These are phyloP conservation scores for Campaea margaritaria DNA, from an alignment of 2,888 invertebrate species.

Conservation along the genomic window DNA sequence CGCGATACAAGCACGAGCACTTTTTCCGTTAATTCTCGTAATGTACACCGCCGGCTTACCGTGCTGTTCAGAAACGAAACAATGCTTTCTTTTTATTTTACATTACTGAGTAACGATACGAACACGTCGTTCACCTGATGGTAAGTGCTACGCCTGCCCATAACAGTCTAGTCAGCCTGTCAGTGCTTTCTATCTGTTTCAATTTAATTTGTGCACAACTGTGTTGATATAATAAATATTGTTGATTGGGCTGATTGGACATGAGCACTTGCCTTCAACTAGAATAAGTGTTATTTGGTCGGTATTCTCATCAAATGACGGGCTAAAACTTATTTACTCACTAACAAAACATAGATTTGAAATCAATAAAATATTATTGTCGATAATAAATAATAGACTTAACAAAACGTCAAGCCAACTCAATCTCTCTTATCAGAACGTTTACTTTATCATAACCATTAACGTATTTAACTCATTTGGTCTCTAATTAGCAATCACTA, in stretches of 20 bases:
- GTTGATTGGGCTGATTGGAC: no score
- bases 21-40: constrained; percentile 19
- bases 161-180: no score
- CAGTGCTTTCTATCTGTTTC: no score
- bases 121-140: no score
- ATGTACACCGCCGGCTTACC: not conserved
- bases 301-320: no score
- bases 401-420: no score
- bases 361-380: no score
- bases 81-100: constrained; percentile 24
- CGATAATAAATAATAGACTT: no score
- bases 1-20: constrained; percentile 3
- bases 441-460: constrained; percentile 7
- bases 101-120: no score
- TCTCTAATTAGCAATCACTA: constrained; percentile 12
- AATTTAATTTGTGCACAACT: constrained; percentile 16
- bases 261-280: not conserved
- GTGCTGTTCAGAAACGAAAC: constrained; percentile 10
- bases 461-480: constrained; percentile 13
- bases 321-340: no score
- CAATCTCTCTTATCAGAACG: constrained; percentile 10
- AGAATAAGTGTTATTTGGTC: not conserved
- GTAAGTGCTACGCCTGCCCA: no score
- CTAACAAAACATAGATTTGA: not conserved
- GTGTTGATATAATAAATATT: not conserved